Evolutionary conservation across 2,797 vertebrate species (phyloP).

Genomic region (Sebastes diaconus): DNA sequence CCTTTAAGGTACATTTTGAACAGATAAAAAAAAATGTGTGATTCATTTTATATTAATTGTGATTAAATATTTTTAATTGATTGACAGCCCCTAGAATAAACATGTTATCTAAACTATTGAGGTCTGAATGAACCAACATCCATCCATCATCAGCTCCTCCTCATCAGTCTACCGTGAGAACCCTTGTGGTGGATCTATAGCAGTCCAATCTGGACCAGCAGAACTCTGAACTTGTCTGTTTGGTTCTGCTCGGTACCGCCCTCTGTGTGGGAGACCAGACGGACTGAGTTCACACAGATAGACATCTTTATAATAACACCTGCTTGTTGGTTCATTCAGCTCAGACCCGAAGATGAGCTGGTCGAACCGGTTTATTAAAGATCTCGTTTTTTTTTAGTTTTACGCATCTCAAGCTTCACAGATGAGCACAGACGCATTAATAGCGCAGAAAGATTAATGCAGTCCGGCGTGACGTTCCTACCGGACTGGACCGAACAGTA

Average conservation of each 20-base stretch:
- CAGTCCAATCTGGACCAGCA: not conserved
- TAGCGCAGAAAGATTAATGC: not conserved
- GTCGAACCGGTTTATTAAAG: accelerated
- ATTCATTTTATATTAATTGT: too few species aligned
- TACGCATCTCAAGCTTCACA: not conserved
- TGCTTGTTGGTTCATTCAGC: not conserved
- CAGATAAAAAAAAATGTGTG: too few species aligned
- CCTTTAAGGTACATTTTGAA: too few species aligned
- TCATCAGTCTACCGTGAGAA: too few species aligned
- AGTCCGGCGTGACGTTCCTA: slow-evolving; percentile 23
- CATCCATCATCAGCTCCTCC: too few species aligned
- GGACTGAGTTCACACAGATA: not conserved
- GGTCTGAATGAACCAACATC: too few species aligned
- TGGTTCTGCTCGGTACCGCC: slow-evolving; percentile 5
- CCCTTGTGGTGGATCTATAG: not conserved
- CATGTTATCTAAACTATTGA: too few species aligned
- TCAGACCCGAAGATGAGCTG: not conserved
- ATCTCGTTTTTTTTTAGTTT: not conserved
- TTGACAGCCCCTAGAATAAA: too few species aligned
- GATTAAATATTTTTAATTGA: too few species aligned
- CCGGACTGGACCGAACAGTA: not conserved
- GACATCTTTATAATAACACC: not conserved
- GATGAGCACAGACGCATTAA: not conserved
- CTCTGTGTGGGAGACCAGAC: slow-evolving; percentile 9
- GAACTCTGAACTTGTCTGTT: not conserved